Evolutionary conservation across 2,113 vertebrate species (phyloP).

Genomic region (Melanocharis versteri): DNA sequence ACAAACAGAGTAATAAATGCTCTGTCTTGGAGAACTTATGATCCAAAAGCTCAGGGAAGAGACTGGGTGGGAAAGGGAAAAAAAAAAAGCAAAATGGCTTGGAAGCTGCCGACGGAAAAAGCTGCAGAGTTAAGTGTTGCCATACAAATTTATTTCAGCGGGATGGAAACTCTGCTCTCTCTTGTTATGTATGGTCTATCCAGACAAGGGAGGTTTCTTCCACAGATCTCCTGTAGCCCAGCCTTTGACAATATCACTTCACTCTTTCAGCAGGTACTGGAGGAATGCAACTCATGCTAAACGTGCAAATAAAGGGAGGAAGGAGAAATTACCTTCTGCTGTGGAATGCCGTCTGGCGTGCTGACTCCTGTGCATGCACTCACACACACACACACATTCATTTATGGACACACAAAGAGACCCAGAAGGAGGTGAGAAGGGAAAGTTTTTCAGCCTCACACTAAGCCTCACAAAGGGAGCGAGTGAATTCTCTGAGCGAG

Average conservation of each 20-base stretch:
- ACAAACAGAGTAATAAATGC: not conserved
- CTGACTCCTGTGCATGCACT: not conserved
- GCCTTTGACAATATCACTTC: not conserved
- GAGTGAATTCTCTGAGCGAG: not conserved
- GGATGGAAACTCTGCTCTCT: not conserved
- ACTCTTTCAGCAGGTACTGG: not conserved
- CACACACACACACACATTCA: not conserved
- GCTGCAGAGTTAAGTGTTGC: not conserved
- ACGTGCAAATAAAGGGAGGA: not conserved
- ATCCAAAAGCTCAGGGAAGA: not conserved
- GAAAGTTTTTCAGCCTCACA: constrained; percentile 1
- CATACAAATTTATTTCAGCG: not conserved
- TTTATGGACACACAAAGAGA: constrained; percentile 30
- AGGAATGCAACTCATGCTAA: not conserved
- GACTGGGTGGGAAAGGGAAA: not conserved
- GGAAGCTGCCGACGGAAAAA: not conserved
- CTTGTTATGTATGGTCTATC: not conserved
- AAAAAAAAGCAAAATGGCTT: not conserved
- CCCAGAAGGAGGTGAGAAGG: not conserved
- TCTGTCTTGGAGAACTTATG: not conserved
- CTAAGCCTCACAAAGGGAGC: not conserved
- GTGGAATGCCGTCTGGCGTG: constrained; percentile 37
- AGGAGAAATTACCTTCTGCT: constrained; percentile 2
- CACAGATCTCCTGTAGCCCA: not conserved
- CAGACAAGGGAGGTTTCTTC: not conserved